Base-by-base conservation (phyloP, 2,113 vertebrate genomes). In the Strigops habroptila region DNA sequence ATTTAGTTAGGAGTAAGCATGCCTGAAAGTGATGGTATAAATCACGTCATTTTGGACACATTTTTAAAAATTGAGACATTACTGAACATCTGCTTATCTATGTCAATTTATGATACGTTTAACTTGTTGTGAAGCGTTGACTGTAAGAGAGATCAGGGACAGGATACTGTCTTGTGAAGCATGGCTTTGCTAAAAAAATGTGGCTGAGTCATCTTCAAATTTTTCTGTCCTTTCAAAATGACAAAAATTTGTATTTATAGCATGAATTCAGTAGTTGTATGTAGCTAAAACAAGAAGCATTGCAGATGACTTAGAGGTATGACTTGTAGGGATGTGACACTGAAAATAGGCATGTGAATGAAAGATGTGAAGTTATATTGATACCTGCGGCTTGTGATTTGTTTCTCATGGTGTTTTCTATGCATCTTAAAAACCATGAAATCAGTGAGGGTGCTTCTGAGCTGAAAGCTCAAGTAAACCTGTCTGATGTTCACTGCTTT, bases 21-120 rank as follows among this genome's bases (percentile, higher is more conserved):
- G 55, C 59, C 85, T 94, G n/a, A 74, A 59, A 94, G 57, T 96
- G 39, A 52, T 91, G 59, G n/a, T 80, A 84, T 96, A 95, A 97
- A 96, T 97, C 85, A 88, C 70, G 69, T 92, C 6, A 16, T 88
- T 96, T 90, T 75, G 82, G 94, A 85, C 71, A 91, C 52, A 63
- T 92, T 77, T 95, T 90, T 23, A 71, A 64, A 90, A 39, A 59
- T 67, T 9, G 55, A 94, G 82, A 77, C 63, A 25, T 67, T 79
- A 63, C 33, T 91, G 82, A 96, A 96, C 87, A 96, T 49, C 96
- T 97, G 93, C 69, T 92, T 67, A 67, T 35, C 41, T 67, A 12
- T 65, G 31, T 78, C 49, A 77, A 25, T 68, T 96, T 49, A 75
- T 77, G 31, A 37, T 63, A n/a, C 0, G 35, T 12, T 60, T 89